Evolutionary conservation across 2,113 vertebrate species (phyloP).

Genomic region (Oenanthe melanoleuca): DNA sequence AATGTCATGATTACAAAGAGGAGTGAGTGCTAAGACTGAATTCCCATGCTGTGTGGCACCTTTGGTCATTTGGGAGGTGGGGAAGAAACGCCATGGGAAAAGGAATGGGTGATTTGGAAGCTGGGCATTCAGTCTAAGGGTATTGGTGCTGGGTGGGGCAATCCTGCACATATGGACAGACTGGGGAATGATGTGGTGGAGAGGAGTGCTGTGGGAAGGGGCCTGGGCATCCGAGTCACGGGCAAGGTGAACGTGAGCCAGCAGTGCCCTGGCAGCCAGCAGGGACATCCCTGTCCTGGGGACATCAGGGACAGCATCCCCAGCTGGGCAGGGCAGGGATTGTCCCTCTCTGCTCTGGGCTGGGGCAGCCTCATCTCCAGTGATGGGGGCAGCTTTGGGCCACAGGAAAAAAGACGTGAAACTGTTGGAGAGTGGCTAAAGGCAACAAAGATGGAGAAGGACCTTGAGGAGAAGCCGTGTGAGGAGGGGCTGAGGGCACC

Average conservation of each 20-base stretch:
- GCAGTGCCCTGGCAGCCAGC: background rate
- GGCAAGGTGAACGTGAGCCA: fast-evolving
- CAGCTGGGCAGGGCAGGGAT: fast-evolving
- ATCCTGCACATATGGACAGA: background rate
- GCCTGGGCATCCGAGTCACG: fast-evolving
- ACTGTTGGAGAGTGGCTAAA: background rate
- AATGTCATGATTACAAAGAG: background rate
- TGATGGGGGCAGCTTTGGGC: background rate
- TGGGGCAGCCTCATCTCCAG: fast-evolving
- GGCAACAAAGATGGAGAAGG: background rate
- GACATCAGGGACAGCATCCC: fast-evolving
- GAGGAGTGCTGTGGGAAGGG: no score
- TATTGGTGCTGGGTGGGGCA: background rate
- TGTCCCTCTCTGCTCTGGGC: fast-evolving
- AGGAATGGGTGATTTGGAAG: background rate
- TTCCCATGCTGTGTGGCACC: fast-evolving
- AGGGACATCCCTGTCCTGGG: background rate
- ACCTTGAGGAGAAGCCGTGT: background rate
- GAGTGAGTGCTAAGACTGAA: background rate
- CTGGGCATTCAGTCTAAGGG: background rate
- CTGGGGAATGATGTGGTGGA: no score
- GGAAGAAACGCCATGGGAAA: background rate
- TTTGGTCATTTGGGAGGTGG: fast-evolving
- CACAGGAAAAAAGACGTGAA: fast-evolving
- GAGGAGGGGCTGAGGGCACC: background rate